phyloP scores from a whole-genome alignment of 2,888 invertebrate genomes.

The Spodoptera littoralis region DNA sequence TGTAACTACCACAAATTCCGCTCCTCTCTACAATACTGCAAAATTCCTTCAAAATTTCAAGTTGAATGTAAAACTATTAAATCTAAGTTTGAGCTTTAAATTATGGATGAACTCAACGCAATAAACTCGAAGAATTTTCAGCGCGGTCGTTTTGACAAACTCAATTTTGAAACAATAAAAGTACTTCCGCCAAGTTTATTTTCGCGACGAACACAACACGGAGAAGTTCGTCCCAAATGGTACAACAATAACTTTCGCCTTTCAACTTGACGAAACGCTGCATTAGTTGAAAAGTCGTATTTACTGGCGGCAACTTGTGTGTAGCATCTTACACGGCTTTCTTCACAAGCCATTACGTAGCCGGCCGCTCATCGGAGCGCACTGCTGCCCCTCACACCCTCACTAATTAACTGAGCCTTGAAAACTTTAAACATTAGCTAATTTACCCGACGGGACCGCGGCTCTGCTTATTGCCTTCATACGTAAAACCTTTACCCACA shows the following conservation, averaged over 20 bases:
- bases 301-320: slow-evolving; percentile 57
- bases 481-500: slow-evolving; percentile 22
- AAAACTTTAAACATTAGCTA: slow-evolving; percentile 79
- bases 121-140: slow-evolving; percentile 41
- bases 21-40: neutral
- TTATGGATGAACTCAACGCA: slow-evolving; percentile 25
- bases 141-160: slow-evolving; percentile 59
- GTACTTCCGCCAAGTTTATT: slow-evolving; percentile 59
- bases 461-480: slow-evolving; percentile 53
- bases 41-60: neutral
- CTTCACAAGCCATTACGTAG: slow-evolving; percentile 74
- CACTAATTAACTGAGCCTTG: slow-evolving; percentile 78
- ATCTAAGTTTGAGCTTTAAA: slow-evolving; percentile 29
- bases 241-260: slow-evolving; percentile 61
- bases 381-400: slow-evolving; percentile 67
- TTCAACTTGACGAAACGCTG: slow-evolving; percentile 64
- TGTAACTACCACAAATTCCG: no score
- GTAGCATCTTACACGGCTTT: slow-evolving; percentile 62
- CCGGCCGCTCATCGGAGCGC: slow-evolving; percentile 66
- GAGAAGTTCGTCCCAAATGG: slow-evolving; percentile 56
- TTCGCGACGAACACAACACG: slow-evolving; percentile 51
- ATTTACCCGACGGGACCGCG: slow-evolving; percentile 66
- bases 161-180: slow-evolving; percentile 67
- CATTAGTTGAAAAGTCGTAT: slow-evolving; percentile 64
- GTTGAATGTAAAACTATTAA: slow-evolving; percentile 14